These are phyloP conservation scores for Tuta absoluta DNA, from an alignment of 2,888 invertebrate genomes.

Conservation along the genomic window DNA sequence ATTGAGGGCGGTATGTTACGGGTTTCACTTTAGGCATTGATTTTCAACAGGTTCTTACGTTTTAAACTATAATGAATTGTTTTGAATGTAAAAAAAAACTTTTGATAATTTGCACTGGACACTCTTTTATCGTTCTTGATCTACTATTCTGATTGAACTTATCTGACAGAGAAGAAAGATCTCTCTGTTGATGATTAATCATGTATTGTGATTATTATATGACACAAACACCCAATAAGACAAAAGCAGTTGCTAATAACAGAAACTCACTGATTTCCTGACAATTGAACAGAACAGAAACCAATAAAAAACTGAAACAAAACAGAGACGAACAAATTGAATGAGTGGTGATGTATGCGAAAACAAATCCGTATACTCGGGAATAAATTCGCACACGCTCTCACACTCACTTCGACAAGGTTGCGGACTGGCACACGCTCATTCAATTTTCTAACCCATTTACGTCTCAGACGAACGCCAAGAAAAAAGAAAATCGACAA, in stretches of 20 bases:
- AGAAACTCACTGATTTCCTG: not conserved
- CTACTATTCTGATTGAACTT: no score
- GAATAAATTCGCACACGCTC: constrained; percentile 54
- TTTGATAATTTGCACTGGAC: no score
- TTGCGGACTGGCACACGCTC: constrained; percentile 63
- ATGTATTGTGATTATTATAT: no score
- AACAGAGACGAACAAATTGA: constrained; percentile 49
- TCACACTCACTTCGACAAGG: constrained; percentile 71
- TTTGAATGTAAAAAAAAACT: no score
- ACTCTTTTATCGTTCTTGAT: no score
- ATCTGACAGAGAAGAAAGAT: no score
- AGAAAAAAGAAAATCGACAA: constrained; percentile 42
- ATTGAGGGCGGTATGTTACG: not conserved
- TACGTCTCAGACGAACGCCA: constrained; percentile 73
- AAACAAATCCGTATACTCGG: constrained; percentile 52
- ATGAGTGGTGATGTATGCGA: constrained; percentile 62
- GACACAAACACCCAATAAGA: no score
- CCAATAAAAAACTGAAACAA: constrained; percentile 41
- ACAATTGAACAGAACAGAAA: constrained; percentile 28
- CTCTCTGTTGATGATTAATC: no score
- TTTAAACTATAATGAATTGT: not conserved
- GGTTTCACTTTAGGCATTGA: not conserved
- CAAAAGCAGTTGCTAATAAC: no score
- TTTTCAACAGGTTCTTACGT: not conserved
- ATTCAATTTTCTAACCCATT: constrained; percentile 82